Evolutionary conservation across 2,888 invertebrate species (phyloP).

Genomic region (Heteromyza rotundicornis): DNA sequence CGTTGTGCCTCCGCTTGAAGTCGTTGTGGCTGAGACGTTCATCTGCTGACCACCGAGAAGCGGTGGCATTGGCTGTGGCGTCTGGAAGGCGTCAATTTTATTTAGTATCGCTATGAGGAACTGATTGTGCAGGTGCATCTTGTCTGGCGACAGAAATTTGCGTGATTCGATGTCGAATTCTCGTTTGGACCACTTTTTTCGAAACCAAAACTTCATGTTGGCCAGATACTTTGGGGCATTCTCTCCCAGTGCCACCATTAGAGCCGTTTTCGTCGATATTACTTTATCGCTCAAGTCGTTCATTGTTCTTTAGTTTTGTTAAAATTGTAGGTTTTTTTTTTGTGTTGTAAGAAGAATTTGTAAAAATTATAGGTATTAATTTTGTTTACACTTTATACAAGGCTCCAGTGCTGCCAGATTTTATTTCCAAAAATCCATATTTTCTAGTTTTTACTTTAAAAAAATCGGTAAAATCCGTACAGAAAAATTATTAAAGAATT

Average conservation of each 20-base stretch:
- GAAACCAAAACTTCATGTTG: conserved; percentile 79
- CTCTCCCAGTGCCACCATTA: conserved; percentile 67
- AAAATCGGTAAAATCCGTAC: too few species aligned
- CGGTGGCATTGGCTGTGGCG: conserved; percentile 37
- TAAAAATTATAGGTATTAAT: too few species aligned
- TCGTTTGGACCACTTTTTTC: conserved; percentile 77
- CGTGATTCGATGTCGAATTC: conserved; percentile 84
- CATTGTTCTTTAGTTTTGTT: too few species aligned
- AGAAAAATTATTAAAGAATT: too few species aligned
- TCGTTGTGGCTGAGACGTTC: not conserved
- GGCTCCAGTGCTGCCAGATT: too few species aligned
- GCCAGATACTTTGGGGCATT: conserved; percentile 74
- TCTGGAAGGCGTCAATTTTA: conserved; percentile 67
- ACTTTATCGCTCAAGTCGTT: conserved; percentile 51
- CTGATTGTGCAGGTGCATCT: conserved; percentile 83
- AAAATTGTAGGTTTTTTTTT: too few species aligned
- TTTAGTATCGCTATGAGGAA: conserved; percentile 81
- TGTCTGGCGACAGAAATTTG: conserved; percentile 73
- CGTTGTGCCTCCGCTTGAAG: conserved; percentile 26
- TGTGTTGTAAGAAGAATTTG: too few species aligned
- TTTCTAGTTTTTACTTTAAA: too few species aligned
- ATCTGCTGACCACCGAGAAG: not conserved
- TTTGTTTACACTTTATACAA: too few species aligned
- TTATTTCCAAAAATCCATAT: too few species aligned
- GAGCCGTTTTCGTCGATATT: conserved; percentile 49